These are phyloP conservation scores for Rhyzopertha dominica DNA, from an alignment of 1,140 invertebrate genomes.

Conservation along the genomic window DNA sequence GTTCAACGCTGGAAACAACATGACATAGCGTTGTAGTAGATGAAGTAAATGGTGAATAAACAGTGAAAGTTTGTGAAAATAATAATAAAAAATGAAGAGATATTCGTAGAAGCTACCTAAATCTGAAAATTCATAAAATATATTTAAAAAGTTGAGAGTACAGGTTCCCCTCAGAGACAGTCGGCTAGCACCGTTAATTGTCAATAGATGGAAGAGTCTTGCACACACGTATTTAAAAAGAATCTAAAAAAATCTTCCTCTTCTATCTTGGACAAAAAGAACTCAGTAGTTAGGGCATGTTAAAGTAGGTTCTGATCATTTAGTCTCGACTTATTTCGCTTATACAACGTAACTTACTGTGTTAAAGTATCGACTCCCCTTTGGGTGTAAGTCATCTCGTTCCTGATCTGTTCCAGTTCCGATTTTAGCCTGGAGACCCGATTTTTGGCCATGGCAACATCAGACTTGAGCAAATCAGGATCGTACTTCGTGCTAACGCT, in stretches of 20 bases:
- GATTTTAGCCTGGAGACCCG: conserved; percentile 82
- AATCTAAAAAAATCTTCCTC: too few species aligned
- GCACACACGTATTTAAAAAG: too few species aligned
- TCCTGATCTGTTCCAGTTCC: conserved; percentile 86
- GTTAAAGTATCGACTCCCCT: conserved; percentile 87
- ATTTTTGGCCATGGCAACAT: conserved; percentile 82
- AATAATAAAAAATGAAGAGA: conserved; percentile 3
- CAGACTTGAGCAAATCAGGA: conserved; percentile 87
- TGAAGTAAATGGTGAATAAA: neutral
- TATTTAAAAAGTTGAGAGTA: too few species aligned
- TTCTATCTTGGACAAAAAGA: too few species aligned
- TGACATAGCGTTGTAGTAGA: conserved; percentile 10
- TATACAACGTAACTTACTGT: conserved; percentile 75
- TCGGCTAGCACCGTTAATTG: too few species aligned
- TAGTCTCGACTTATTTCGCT: too few species aligned
- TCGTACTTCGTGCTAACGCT: conserved; percentile 88
- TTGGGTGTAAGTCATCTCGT: conserved; percentile 87
- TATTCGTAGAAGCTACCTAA: too few species aligned
- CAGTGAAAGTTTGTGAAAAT: neutral
- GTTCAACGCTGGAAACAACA: conserved; percentile 67
- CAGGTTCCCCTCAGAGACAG: too few species aligned
- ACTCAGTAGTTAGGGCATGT: too few species aligned
- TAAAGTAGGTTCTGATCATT: too few species aligned
- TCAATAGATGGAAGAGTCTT: too few species aligned
- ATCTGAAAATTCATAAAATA: too few species aligned